A percentile compares a stretch with the other conserved stretches of the same genome.
These are phyloP conservation scores for Drosophila bipectinata DNA, from an alignment of 1,140 invertebrate genomes.

Conservation along the genomic window DNA sequence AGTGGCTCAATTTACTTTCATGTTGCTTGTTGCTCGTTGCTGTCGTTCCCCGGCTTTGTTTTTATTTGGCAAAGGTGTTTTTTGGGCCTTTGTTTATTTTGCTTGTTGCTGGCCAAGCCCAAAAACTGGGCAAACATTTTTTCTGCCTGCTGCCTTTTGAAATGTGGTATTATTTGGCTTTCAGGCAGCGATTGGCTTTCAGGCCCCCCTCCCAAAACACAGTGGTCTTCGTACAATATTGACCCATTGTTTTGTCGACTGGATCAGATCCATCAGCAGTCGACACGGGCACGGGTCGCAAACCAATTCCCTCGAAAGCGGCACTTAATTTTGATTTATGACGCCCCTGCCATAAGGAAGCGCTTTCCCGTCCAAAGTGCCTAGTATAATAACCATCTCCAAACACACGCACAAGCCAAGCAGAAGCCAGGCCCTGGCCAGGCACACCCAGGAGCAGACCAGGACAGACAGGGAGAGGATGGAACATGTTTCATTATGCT, in stretches of 20 bases:
- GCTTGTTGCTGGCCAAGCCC: constrained; percentile 37
- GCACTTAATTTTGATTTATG: constrained; percentile 30
- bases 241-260: constrained; percentile 6
- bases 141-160: constrained; percentile 2
- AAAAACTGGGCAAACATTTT: constrained; percentile 36
- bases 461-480: not conserved
- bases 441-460: constrained; percentile 19
- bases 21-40: not conserved
- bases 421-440: too few relatives aligned
- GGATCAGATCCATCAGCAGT: not conserved
- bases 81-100: constrained; percentile 24
- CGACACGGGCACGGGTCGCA: not conserved
- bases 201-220: not conserved
- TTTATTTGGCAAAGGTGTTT: constrained; percentile 45
- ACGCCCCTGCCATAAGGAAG: constrained; percentile 5
- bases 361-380: not conserved
- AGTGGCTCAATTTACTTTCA: constrained; percentile 52
- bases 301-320: constrained; percentile 9
- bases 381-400: not conserved
- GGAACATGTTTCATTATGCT: not conserved
- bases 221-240: not conserved
- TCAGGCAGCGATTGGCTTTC: not conserved
- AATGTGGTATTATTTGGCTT: not conserved
- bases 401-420: not conserved
- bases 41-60: not conserved